phyloP scores from a whole-genome alignment of 1,140 invertebrate genomes.

The Oedothorax gibbosus region DNA sequence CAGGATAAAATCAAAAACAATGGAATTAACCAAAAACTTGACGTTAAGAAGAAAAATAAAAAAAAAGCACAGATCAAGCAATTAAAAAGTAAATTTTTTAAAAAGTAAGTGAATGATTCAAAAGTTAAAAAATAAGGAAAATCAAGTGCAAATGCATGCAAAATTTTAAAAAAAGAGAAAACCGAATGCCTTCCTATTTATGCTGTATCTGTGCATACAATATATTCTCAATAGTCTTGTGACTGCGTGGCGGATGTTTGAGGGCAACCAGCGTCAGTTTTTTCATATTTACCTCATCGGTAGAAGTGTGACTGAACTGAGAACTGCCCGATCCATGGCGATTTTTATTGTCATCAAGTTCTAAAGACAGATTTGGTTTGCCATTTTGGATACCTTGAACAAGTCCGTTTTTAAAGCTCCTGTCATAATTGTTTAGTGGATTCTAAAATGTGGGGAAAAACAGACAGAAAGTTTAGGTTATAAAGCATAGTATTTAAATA shows the following conservation, averaged over 20 bases:
- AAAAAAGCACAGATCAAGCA: not conserved
- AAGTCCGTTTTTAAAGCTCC: slow-evolving; percentile 44
- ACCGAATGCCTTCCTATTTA: not conserved
- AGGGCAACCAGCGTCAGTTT: not conserved
- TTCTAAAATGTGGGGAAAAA: slow-evolving; percentile 25
- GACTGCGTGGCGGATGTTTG: not conserved
- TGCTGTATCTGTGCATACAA: slow-evolving; percentile 21
- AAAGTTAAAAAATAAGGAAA: not conserved
- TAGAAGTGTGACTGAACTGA: slow-evolving; percentile 41
- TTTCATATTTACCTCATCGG: slow-evolving; percentile 49
- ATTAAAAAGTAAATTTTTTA: not conserved
- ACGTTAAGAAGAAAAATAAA: not conserved
- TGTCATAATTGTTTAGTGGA: slow-evolving; percentile 54
- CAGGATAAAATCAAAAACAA: not conserved
- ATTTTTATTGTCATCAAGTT: slow-evolving; percentile 46
- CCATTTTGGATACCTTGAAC: slow-evolving; percentile 18
- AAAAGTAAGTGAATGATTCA: not conserved
- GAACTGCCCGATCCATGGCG: slow-evolving; percentile 54
- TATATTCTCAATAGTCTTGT: slow-evolving; percentile 23
- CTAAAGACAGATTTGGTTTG: slow-evolving; percentile 28
- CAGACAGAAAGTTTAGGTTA: not conserved
- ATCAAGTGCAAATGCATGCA: not conserved
- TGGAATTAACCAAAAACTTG: not conserved
- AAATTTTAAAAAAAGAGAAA: not conserved
- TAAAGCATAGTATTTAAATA: not conserved